These are phyloP conservation scores for Carettochelys insculpta DNA, from an alignment of 2,113 vertebrate species.

Conservation along the genomic window DNA sequence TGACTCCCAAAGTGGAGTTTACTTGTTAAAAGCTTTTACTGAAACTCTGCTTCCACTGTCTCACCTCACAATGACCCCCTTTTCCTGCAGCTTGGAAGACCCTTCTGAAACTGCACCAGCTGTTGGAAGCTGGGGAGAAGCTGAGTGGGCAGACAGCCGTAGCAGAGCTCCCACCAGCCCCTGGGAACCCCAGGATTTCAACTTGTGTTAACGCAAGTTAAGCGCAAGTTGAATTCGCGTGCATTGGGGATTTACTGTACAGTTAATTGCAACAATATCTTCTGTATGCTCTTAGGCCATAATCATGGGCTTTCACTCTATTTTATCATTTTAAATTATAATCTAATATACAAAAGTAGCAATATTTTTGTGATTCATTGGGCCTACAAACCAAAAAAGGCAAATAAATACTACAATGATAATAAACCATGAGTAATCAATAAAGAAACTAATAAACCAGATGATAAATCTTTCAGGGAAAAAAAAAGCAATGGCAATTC, in stretches of 20 bases:
- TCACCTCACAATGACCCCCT: not conserved
- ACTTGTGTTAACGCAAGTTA: no score
- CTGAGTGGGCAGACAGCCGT: no score
- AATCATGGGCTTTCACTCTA: accelerated
- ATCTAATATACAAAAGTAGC: not conserved
- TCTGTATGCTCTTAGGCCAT: accelerated
- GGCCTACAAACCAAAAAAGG: not conserved
- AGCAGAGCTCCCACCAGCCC: no score
- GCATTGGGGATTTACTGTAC: no score
- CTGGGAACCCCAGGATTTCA: no score
- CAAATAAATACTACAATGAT: not conserved
- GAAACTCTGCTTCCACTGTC: not conserved
- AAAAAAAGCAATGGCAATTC: accelerated
- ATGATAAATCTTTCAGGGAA: accelerated
- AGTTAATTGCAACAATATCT: not conserved
- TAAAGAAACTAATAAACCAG: not conserved
- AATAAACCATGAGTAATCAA: not conserved
- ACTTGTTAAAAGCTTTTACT: not conserved
- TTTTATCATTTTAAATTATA: accelerated
- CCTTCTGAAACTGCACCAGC: not conserved
- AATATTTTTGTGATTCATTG: not conserved
- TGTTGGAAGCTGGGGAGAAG: no score
- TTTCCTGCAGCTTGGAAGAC: accelerated
- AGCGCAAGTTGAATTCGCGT: no score
- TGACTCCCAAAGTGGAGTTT: not conserved